Evolutionary conservation across 92 coral and sea anemone genomes (phyloP).

Genomic region (Desmophyllum pertusum): DNA sequence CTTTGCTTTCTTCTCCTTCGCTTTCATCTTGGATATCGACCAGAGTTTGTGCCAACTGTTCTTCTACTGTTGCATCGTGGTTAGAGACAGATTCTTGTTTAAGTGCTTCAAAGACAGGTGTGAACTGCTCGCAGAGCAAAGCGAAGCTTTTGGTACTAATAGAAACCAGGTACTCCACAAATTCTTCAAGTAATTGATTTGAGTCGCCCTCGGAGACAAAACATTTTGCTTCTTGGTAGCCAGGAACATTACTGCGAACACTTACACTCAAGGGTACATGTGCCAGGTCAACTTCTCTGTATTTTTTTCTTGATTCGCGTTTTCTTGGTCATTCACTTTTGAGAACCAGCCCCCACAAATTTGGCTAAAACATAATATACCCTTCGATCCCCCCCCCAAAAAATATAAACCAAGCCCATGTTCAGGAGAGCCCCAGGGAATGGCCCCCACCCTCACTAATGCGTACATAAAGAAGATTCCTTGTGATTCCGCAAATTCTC

Average conservation of each 20-base stretch:
- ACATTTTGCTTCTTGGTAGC: conserved; percentile 2
- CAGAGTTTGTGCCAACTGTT: background rate
- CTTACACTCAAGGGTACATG: conserved; percentile 39
- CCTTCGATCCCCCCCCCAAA: no score
- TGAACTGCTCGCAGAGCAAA: background rate
- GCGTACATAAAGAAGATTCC: no score
- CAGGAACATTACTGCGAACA: conserved; percentile 43
- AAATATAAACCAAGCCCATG: no score
- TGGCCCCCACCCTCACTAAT: no score
- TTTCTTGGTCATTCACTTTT: conserved; percentile 16
- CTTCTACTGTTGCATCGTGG: background rate
- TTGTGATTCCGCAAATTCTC: no score
- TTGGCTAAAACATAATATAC: no score
- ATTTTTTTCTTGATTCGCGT: background rate
- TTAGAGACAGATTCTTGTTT: background rate
- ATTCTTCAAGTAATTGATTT: background rate
- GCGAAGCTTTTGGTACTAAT: background rate
- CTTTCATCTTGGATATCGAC: background rate
- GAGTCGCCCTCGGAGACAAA: background rate
- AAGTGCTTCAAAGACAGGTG: background rate
- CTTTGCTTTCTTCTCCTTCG: background rate
- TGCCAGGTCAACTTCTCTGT: conserved; percentile 17
- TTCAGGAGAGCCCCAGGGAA: no score
- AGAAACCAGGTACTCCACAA: background rate
- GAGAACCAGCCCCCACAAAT: no score